A percentile compares a stretch with the other conserved stretches of the same genome.
Conservation (phyloP, 2,113 vertebrate genomes). For the Sinosuthora webbiana region DNA sequence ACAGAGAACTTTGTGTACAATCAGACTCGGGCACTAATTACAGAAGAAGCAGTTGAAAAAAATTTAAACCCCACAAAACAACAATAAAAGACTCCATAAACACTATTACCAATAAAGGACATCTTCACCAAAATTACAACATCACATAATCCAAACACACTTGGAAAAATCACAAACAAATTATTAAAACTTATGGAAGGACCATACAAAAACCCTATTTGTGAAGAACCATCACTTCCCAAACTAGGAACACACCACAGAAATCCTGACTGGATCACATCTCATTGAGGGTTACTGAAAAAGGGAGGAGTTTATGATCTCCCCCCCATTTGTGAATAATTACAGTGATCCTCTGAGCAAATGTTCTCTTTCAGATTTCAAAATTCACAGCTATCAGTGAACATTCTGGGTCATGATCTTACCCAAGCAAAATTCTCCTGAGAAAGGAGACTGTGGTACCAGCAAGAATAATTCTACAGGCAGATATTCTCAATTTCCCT, state of each 20-base stretch:
- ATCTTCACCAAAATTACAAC: neutral
- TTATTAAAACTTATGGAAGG: neutral
- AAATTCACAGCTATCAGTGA: neutral
- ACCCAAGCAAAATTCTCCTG: neutral
- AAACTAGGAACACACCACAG: neutral
- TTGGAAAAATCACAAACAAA: neutral
- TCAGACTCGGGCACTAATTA: neutral
- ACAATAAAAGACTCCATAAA: neutral
- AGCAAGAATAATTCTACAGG: neutral
- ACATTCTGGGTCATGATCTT: neutral
- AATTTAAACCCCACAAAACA: neutral
- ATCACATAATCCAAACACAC: neutral
- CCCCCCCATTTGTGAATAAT: neutral
- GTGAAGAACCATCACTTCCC: neutral
- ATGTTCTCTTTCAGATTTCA: neutral
- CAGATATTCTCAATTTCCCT: neutral
- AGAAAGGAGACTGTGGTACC: neutral
- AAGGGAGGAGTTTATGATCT: neutral
- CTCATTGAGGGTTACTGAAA: neutral
- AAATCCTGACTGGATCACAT: neutral
- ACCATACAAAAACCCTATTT: neutral
- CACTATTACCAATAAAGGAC: neutral
- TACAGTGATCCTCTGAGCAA: neutral
- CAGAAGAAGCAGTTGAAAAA: neutral
- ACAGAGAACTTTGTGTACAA: neutral